phyloP scores from a whole-genome alignment of 2,888 invertebrate genomes.

The Tricholauxania praeusta region DNA sequence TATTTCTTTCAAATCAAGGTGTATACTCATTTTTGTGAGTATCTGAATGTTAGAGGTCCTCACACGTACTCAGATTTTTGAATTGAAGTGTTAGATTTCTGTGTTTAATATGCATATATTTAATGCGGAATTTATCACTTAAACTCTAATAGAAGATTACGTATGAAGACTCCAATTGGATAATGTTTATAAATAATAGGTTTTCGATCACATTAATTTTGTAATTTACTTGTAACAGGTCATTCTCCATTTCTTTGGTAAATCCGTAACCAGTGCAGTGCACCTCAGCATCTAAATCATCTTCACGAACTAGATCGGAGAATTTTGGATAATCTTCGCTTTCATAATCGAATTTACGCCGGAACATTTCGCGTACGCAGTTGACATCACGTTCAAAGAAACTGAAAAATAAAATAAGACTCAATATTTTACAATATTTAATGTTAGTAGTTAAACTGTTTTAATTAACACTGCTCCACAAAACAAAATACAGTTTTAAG shows the following conservation, averaged over 20 bases:
- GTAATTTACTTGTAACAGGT: conserved; percentile 71
- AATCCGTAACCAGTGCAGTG: conserved; percentile 94
- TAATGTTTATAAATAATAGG: too few species aligned
- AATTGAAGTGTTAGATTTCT: too few species aligned
- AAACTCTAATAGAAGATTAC: too few species aligned
- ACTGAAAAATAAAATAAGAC: conserved; percentile 66
- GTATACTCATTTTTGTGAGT: too few species aligned
- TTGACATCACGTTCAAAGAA: conserved; percentile 96
- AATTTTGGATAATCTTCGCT: conserved; percentile 85
- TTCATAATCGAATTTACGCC: conserved; percentile 88
- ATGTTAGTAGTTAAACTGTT: background rate
- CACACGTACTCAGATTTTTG: too few species aligned
- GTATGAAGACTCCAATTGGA: too few species aligned
- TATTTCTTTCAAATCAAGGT: too few species aligned
- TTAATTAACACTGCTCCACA: background rate
- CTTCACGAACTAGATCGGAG: conserved; percentile 80
- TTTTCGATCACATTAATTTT: too few species aligned
- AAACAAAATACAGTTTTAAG: too few species aligned
- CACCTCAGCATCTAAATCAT: conserved; percentile 88
- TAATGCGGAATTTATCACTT: background rate
- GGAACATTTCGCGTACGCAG: conserved; percentile 92
- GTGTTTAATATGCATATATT: too few species aligned
- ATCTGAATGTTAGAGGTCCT: too few species aligned
- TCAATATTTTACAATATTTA: too few species aligned
- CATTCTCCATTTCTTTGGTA: conserved; percentile 83